These are phyloP conservation scores for Chalcis sispes DNA, from an alignment of 2,888 invertebrate genomes.

Conservation along the genomic window DNA sequence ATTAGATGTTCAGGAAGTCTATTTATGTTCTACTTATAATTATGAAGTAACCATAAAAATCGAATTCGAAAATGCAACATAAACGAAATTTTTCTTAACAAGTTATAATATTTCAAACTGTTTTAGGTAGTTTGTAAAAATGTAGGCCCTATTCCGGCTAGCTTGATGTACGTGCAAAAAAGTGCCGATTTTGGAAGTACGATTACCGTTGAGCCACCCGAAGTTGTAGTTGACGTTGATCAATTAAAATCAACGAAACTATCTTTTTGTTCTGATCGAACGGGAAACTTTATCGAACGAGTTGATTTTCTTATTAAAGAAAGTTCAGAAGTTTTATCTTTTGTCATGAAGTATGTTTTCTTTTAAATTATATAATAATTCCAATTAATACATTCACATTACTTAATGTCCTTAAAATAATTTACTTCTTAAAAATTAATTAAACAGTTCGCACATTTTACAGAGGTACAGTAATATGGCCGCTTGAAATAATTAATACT, in stretches of 20 bases:
- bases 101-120: background rate
- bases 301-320: constrained; percentile 80
- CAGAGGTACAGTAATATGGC: constrained; percentile 81
- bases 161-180: constrained; percentile 77
- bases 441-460: constrained; percentile 61
- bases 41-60: constrained; percentile 78
- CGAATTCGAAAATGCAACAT: background rate
- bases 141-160: constrained; percentile 80
- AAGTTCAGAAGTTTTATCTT: constrained; percentile 78
- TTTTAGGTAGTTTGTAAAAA: constrained; percentile 66
- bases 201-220: constrained; percentile 78
- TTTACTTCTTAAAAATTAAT: constrained; percentile 1
- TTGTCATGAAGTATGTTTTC: constrained; percentile 79
- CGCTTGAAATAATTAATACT: constrained; percentile 63
- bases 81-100: constrained; percentile 2
- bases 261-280: constrained; percentile 79
- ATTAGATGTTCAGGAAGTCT: constrained; percentile 79
- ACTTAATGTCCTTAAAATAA: too few relatives aligned
- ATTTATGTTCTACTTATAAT: constrained; percentile 79
- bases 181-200: constrained; percentile 79
- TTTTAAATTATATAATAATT: background rate
- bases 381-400: too few relatives aligned
- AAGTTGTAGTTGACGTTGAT: constrained; percentile 77
- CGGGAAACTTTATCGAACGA: constrained; percentile 81
- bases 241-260: constrained; percentile 78